Evolutionary conservation across 2,113 vertebrate genomes (phyloP).

Genomic region (Pongo abelii): DNA sequence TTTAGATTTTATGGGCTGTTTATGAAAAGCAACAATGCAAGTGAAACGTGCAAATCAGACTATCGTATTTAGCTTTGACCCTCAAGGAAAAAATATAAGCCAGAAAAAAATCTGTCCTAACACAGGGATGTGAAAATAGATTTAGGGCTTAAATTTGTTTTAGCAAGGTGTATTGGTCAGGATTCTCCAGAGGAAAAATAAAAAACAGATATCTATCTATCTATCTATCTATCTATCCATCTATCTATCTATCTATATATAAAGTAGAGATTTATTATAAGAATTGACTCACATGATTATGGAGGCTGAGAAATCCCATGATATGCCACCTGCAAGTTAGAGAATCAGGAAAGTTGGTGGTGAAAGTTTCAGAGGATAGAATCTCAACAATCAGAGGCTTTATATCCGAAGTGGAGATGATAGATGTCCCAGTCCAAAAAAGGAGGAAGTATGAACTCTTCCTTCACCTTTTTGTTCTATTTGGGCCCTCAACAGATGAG

Average conservation of each 20-base stretch:
- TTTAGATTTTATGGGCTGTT: not conserved
- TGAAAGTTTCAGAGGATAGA: not conserved
- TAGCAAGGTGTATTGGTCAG: not conserved
- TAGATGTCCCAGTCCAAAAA: not conserved
- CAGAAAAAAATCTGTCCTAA: not conserved
- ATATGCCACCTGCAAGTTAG: not conserved
- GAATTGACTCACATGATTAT: not conserved
- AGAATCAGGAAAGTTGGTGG: not conserved
- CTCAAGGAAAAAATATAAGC: not conserved
- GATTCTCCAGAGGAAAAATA: not conserved
- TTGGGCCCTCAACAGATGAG: not conserved
- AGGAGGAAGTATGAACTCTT: not conserved
- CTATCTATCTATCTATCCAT: too few relatives aligned
- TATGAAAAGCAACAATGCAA: not conserved
- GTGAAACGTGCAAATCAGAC: not conserved
- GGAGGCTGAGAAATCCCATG: not conserved
- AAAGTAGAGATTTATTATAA: not conserved
- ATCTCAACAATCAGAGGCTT: not conserved
- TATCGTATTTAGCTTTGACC: not conserved
- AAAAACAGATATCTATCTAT: not conserved
- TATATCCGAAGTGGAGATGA: not conserved
- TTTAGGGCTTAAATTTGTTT: not conserved
- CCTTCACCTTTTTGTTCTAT: not conserved
- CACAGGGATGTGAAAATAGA: not conserved
- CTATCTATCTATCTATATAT: not conserved